Percentiles rank a stretch among this genome's conserved stretches.
These are phyloP conservation scores for Rhinoderma darwinii DNA, from an alignment of 2,113 vertebrate species.

Conservation along the genomic window DNA sequence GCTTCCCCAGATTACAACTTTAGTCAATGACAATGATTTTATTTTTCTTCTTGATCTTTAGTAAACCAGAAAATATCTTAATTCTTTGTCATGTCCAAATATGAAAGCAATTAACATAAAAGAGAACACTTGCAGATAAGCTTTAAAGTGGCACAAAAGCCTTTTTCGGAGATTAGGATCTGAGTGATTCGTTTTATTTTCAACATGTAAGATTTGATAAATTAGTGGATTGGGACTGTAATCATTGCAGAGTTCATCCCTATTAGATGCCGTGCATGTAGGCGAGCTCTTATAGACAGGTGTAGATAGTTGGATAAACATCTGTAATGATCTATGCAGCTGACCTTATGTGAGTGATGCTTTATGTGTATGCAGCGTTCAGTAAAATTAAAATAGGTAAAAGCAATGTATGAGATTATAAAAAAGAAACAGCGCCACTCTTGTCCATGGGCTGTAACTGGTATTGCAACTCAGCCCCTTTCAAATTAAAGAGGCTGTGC, in stretches of 20 bases:
- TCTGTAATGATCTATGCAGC: not conserved
- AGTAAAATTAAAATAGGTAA: not conserved
- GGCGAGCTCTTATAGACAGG: not conserved
- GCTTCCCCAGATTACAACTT: not conserved
- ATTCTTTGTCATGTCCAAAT: conserved; percentile 27
- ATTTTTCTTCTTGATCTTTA: conserved; percentile 8
- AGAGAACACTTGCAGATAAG: conserved; percentile 25
- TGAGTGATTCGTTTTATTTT: conserved; percentile 36
- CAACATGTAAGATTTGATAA: conserved; percentile 47
- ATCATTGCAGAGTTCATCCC: conserved; percentile 23
- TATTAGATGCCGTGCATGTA: not conserved
- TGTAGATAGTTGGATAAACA: not conserved
- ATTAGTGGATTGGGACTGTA: conserved; percentile 22
- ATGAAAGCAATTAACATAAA: conserved; percentile 40
- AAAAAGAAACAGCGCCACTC: no score
- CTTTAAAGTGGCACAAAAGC: conserved; percentile 46
- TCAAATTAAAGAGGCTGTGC: no score
- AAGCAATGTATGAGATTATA: not conserved
- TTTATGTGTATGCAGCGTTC: not conserved
- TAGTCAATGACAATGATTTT: not conserved
- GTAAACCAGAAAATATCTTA: conserved; percentile 6
- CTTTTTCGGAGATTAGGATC: conserved; percentile 45
- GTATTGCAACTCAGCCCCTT: no score
- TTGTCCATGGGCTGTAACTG: no score
- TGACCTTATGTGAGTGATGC: not conserved